Percentiles rank a stretch among this genome's conserved stretches.
These are phyloP conservation scores for Synodontis membranacea DNA, from an alignment of 2,113 vertebrate genomes.

Conservation along the genomic window DNA sequence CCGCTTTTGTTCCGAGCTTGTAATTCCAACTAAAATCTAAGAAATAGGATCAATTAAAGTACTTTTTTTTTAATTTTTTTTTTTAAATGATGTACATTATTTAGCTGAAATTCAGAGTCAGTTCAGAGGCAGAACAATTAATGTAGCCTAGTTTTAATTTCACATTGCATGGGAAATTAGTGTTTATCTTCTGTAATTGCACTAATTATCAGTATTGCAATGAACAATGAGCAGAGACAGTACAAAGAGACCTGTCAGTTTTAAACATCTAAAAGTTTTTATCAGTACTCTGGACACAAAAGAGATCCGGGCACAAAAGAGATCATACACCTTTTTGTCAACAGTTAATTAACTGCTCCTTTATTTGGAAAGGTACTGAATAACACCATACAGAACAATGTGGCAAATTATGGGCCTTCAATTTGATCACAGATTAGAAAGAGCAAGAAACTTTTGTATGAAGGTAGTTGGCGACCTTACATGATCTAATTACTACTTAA, in stretches of 20 bases:
- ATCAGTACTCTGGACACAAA: slow-evolving; percentile 12
- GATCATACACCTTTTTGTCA: slow-evolving; percentile 22
- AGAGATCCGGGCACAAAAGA: slow-evolving; percentile 25
- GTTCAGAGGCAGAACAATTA: not conserved
- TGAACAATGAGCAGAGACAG: slow-evolving; percentile 23
- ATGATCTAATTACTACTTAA: slow-evolving; percentile 31
- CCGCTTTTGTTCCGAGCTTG: slow-evolving; percentile 7
- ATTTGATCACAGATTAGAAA: slow-evolving; percentile 41
- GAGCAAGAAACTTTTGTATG: slow-evolving; percentile 10
- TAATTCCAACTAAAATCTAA: slow-evolving; percentile 6
- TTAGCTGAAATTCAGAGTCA: slow-evolving; percentile 4
- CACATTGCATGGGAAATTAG: not conserved
- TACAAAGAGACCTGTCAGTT: slow-evolving; percentile 31
- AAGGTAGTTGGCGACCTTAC: slow-evolving; percentile 36
- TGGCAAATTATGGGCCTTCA: slow-evolving; percentile 34
- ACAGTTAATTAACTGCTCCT: slow-evolving; percentile 48
- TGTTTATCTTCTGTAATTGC: slow-evolving; percentile 3
- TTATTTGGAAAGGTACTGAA: slow-evolving; percentile 53
- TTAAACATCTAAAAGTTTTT: slow-evolving; percentile 19
- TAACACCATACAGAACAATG: slow-evolving; percentile 49
- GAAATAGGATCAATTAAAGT: not conserved
- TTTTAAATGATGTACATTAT: not conserved
- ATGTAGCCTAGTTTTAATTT: slow-evolving; percentile 8
- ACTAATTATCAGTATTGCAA: slow-evolving; percentile 2
- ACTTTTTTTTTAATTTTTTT: not conserved